Conservation (phyloP, 2,797 vertebrate genomes). For the Pipistrellus nathusii region DNA sequence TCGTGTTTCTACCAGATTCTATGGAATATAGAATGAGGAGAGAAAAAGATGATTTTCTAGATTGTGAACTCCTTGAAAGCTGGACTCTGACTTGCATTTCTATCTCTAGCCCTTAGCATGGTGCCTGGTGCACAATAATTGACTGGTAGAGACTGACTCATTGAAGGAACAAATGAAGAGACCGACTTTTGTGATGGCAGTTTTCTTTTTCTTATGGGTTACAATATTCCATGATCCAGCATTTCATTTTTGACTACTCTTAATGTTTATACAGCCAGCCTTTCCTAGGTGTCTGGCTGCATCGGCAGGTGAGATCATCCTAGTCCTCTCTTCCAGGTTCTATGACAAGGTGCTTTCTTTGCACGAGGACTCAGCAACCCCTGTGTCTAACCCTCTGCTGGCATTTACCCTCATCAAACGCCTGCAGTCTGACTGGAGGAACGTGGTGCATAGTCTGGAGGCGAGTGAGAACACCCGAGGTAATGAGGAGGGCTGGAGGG, state of each 20-base stretch:
- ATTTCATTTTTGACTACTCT: background rate
- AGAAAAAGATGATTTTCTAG: background rate
- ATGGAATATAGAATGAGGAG: background rate
- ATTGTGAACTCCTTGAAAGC: background rate
- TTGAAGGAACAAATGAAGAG: background rate
- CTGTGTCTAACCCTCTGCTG: conserved; percentile 92
- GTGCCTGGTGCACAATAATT: background rate
- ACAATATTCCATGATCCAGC: background rate
- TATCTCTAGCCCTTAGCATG: background rate
- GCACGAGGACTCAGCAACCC: conserved; percentile 87
- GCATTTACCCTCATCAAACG: conserved; percentile 96
- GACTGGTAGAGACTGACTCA: background rate
- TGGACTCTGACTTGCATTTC: background rate
- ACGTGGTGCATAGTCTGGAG: conserved; percentile 91
- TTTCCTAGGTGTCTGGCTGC: background rate
- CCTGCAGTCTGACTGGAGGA: conserved; percentile 94
- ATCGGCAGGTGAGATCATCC: background rate
- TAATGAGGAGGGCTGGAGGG: conserved; percentile 75
- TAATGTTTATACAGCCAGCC: background rate
- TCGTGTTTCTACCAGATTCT: conserved; percentile 10
- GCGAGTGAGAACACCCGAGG: conserved; percentile 92
- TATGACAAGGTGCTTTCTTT: conserved; percentile 91
- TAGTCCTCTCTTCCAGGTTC: conserved; percentile 89
- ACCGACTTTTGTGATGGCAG: background rate
- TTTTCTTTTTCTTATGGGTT: conserved; percentile 26